Base-by-base conservation (phyloP, 2,888 invertebrate species). In the Terebella lapidaria region DNA sequence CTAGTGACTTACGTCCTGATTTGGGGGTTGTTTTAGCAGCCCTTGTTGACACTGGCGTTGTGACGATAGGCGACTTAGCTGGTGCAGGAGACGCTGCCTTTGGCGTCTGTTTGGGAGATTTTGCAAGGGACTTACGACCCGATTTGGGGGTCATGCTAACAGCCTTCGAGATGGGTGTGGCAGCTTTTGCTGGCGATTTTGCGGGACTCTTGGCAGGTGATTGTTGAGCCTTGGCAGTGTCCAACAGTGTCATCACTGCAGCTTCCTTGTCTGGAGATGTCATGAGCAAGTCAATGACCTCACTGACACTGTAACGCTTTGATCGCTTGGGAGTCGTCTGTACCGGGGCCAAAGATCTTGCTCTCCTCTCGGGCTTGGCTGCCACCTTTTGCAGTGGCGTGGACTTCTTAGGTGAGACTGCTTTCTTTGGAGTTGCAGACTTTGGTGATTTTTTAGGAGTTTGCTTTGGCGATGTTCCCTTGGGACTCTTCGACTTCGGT, bases 51-150 rank as follows among this genome's bases (percentile, higher is more conserved):
- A 10, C 18, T 10, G 35, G 35, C 35, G 35, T 35, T 18, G 10
- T 35, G 35, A 18, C 35, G 10, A 15, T 35, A 18, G 35, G 35
- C 35, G 35, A 15, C 35, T 35, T 35, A n/a, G 57, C 29, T 18
- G 47, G 30, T 24, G 57, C 51, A n/a, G 47, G 20, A 47, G 61
- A 53, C 24, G 58, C 25, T 26, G 55, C 57, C 28, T 59, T 54
- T 46, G 25, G 26, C 1, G 0, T 28, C 22, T 26, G 28, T 22
- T 25, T 5, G 2, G 25, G 28, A 2, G 20, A 26, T 15, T 59
- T 56, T 4, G 56, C 46, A 56, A 10, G 46, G 5, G 20, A 4
- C 27, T 22, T n/a, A 28, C 42, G 46, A 18, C 57, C 47, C 20
- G 53, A n/a, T 27, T 53, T 53, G 24, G 18, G 22, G 24, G 51